Percentiles rank a stretch among this genome's conserved stretches.
Evolutionary conservation across 2,888 invertebrate genomes (phyloP).

Genomic region (Pristionchus maxplancki): DNA sequence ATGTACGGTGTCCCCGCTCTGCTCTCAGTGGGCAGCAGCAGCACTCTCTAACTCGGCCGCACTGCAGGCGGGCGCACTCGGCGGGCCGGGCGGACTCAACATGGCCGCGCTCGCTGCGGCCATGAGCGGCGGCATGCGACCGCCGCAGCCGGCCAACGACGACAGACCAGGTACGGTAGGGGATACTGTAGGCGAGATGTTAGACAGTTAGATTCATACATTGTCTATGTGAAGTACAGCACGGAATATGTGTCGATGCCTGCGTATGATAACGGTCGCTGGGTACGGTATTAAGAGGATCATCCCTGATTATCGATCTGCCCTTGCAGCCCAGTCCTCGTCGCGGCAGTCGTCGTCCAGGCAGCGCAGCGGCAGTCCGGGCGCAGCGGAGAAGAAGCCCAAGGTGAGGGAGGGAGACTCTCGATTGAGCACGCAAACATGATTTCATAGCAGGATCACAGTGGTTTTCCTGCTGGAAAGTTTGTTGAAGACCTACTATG

Average conservation of each 20-base stretch:
- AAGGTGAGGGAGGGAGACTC: neutral
- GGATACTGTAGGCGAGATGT: neutral
- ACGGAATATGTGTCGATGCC: no score
- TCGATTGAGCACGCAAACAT: no score
- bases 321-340: neutral
- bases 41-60: neutral
- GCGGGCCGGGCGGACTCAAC: conserved; percentile 44
- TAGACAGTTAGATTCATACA: no score
- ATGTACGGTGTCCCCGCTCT: neutral
- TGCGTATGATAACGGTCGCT: no score
- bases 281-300: no score
- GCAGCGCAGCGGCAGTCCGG: conserved; percentile 39
- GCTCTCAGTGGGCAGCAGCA: neutral
- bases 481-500: no score
- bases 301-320: neutral
- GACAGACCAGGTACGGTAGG: conserved; percentile 33
- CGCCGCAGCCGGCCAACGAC: neutral
- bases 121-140: conserved; percentile 21
- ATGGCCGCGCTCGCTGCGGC: conserved; percentile 37
- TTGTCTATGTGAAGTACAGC: no score
- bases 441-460: no score
- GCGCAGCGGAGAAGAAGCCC: conserved; percentile 30
- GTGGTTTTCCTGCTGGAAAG: no score
- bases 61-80: conserved; percentile 34
- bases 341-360: conserved; percentile 39